A percentile compares a stretch with the other conserved stretches of the same genome.
Evolutionary conservation across 35 echinoderm and acorn worm species (phyloP).

Genomic region (Amphiura filiformis): DNA sequence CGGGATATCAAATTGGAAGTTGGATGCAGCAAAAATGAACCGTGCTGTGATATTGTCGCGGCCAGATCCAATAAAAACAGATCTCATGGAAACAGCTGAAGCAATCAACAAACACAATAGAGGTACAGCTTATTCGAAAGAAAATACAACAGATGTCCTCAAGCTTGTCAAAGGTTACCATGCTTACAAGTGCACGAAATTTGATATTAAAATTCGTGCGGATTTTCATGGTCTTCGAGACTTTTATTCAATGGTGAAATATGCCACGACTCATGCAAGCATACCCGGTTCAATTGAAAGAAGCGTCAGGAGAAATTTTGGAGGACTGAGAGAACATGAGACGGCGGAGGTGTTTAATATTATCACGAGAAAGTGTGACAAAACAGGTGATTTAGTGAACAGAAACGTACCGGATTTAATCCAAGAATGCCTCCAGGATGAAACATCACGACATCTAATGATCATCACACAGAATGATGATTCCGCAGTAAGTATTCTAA

Average conservation of each 20-base stretch:
- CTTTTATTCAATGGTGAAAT: constrained; percentile 30
- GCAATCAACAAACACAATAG: neutral
- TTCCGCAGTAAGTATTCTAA: constrained; percentile 16
- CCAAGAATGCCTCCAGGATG: constrained; percentile 11
- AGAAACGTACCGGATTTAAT: neutral
- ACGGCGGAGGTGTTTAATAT: constrained; percentile 1
- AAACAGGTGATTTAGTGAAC: neutral
- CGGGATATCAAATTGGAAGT: constrained; percentile 44
- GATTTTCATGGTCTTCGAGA: constrained; percentile 42
- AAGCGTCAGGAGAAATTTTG: constrained; percentile 30
- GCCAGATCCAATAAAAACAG: constrained; percentile 24
- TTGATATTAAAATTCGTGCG: neutral
- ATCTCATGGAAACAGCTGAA: constrained; percentile 27
- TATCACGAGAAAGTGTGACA: neutral
- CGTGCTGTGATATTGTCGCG: constrained; percentile 27
- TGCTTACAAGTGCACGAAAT: neutral
- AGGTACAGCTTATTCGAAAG: neutral
- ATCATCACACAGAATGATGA: constrained; percentile 25
- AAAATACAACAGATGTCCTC: neutral
- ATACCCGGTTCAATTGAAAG: neutral
- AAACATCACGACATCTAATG: constrained; percentile 20
- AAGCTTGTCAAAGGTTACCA: constrained; percentile 23
- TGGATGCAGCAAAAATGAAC: constrained; percentile 64
- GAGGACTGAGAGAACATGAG: constrained; percentile 12
- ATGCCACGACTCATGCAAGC: neutral